These are phyloP conservation scores for Antechinus stuartii DNA, from an alignment of 2,113 vertebrate species.

Conservation along the genomic window DNA sequence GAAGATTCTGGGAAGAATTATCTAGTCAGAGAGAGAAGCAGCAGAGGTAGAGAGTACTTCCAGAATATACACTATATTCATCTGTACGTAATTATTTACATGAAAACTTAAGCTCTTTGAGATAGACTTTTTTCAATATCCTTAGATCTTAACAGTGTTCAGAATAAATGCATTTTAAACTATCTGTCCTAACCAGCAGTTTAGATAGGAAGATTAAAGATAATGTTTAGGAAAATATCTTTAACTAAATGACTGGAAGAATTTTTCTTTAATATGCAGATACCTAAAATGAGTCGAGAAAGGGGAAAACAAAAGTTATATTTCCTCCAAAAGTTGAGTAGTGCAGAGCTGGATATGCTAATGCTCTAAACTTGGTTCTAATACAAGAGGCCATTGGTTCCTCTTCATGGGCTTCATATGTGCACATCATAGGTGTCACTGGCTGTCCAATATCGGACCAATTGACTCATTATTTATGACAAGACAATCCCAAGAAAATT, in stretches of 20 bases:
- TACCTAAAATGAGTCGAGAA: neutral
- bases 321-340: constrained; percentile 1
- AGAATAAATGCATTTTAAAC: neutral
- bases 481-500: neutral
- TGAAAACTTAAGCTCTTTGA: neutral
- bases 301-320: neutral
- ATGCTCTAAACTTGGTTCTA: neutral
- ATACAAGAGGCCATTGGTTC: neutral
- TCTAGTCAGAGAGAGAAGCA: neutral
- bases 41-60: neutral
- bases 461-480: neutral
- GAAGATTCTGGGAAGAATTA: neutral
- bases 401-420: neutral
- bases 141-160: neutral
- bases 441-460: neutral
- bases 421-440: neutral
- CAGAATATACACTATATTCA: neutral
- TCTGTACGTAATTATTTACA: neutral
- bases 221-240: neutral
- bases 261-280: neutral
- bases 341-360: neutral
- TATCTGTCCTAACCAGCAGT: neutral
- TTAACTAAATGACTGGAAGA: neutral
- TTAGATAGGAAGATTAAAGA: neutral
- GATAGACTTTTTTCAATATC: neutral